Percentiles rank a stretch among this genome's conserved stretches.
Evolutionary conservation across 2,888 invertebrate genomes (phyloP).

Genomic region (Muscina levida): DNA sequence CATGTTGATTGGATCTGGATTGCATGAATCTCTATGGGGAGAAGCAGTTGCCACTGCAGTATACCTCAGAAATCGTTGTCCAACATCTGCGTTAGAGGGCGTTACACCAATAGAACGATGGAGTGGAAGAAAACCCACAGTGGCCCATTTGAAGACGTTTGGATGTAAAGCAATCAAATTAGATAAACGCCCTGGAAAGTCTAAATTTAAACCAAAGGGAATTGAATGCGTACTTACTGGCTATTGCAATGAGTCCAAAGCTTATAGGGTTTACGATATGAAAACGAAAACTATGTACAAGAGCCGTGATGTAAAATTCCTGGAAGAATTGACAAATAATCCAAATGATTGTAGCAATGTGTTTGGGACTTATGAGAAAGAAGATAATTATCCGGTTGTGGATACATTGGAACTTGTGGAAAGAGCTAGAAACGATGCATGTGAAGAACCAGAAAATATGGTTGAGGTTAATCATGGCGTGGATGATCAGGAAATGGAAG

Average conservation of each 20-base stretch:
- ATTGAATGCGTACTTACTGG: not conserved
- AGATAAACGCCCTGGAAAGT: constrained; percentile 49
- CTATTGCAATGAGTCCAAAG: no score
- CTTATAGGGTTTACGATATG: not conserved
- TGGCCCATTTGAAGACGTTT: constrained; percentile 47
- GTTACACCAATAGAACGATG: constrained; percentile 66
- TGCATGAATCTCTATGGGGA: constrained; percentile 67
- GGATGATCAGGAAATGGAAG: no score
- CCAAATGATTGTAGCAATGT: constrained; percentile 33
- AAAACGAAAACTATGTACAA: not conserved
- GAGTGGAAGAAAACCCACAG: constrained; percentile 47
- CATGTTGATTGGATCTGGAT: constrained; percentile 66
- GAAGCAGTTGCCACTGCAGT: constrained; percentile 57
- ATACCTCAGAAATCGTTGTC: constrained; percentile 57
- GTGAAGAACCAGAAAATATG: no score
- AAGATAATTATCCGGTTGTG: no score
- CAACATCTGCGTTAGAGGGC: constrained; percentile 45
- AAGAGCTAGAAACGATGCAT: no score
- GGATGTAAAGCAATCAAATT: constrained; percentile 50
- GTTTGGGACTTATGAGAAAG: constrained; percentile 21
- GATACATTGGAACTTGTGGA: no score
- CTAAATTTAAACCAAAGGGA: no score
- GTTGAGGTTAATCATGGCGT: no score
- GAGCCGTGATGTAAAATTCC: not conserved
- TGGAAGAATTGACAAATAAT: not conserved